Conservation (phyloP, 2,888 invertebrate genomes). For the Hartigia nigra region DNA sequence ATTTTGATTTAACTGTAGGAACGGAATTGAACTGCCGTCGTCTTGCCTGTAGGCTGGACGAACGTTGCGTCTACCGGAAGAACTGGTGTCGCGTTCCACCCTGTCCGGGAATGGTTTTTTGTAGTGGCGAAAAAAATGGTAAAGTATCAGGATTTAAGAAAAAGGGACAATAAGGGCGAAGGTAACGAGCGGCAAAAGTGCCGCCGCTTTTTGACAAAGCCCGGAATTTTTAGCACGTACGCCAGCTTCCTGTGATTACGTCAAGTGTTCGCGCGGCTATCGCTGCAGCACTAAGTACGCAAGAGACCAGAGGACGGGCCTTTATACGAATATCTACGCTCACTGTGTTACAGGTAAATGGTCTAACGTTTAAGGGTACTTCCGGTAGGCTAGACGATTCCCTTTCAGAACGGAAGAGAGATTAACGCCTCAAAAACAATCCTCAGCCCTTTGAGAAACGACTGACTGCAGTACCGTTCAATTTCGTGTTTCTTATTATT, state of each 20-base stretch:
- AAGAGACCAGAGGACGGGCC: not conserved
- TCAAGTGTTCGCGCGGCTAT: not conserved
- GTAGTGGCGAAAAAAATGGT: not conserved
- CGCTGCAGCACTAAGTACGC: not conserved
- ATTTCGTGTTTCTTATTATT: too few species aligned
- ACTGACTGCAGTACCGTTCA: not conserved
- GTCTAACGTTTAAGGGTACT: not conserved
- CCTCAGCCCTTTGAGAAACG: not conserved
- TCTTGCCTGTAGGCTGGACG: not conserved
- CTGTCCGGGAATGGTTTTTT: not conserved
- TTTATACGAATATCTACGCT: not conserved
- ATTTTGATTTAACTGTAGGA: not conserved
- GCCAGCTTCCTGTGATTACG: not conserved
- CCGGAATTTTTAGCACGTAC: not conserved
- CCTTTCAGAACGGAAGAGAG: not conserved
- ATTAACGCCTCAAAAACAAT: not conserved
- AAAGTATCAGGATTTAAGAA: not conserved
- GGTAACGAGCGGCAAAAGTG: not conserved
- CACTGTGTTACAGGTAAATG: not conserved
- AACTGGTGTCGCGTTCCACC: not conserved
- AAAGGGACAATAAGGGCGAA: not conserved
- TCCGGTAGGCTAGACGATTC: not conserved
- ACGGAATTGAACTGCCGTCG: not conserved
- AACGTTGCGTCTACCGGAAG: not conserved
- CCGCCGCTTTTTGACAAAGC: not conserved